These are phyloP conservation scores for Otolemur garnettii DNA, from an alignment of 2,113 vertebrate genomes.

Conservation along the genomic window DNA sequence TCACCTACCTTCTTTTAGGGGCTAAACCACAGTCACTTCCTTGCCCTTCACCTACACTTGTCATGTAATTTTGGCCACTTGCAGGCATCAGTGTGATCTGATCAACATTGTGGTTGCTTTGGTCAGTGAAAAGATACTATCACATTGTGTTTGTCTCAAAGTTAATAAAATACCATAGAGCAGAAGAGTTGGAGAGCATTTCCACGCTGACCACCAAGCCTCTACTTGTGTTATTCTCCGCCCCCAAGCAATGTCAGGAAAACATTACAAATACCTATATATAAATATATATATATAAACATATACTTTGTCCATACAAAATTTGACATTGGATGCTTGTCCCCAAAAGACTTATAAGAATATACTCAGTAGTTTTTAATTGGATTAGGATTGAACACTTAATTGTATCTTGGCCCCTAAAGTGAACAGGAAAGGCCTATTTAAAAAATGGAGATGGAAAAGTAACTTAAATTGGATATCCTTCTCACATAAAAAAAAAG, in stretches of 20 bases:
- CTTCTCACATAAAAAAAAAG: neutral
- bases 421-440: neutral
- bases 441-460: neutral
- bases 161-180: neutral
- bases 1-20: neutral
- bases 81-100: neutral
- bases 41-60: too few species aligned
- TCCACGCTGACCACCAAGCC: neutral
- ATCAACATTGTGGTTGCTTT: neutral
- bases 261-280: neutral
- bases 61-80: neutral
- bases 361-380: neutral
- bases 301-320: conserved; percentile 21
- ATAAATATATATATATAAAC: neutral
- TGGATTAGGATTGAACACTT: neutral
- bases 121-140: conserved; percentile 22
- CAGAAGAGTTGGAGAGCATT: neutral
- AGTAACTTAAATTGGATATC: conserved; percentile 28
- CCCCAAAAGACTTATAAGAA: neutral
- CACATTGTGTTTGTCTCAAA: neutral
- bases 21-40: neutral
- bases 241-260: neutral
- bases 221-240: neutral
- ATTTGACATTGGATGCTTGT: neutral
- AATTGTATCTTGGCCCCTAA: neutral